These are phyloP conservation scores for Drosophila testacea DNA, from an alignment of 2,888 invertebrate species.

Conservation along the genomic window DNA sequence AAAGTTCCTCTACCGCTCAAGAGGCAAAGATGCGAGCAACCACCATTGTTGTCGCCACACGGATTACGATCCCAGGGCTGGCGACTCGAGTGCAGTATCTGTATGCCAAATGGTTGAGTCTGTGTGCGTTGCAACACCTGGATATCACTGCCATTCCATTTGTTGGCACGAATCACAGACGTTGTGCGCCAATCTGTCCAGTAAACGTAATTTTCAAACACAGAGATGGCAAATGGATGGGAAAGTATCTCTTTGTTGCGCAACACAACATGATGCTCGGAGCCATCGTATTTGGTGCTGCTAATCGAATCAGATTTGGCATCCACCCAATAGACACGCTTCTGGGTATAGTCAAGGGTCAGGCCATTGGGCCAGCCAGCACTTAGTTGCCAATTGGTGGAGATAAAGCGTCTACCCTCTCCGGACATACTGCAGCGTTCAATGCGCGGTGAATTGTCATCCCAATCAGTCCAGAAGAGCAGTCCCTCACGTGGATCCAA, in stretches of 20 bases:
- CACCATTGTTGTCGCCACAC: slow-evolving; percentile 90
- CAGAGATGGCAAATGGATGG: slow-evolving; percentile 95
- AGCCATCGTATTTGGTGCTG: slow-evolving; percentile 92
- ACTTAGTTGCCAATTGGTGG: slow-evolving; percentile 82
- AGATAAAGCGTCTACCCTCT: slow-evolving; percentile 87
- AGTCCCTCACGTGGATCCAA: slow-evolving; percentile 91
- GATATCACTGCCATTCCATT: slow-evolving; percentile 93
- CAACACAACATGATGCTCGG: slow-evolving; percentile 88
- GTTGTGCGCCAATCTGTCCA: slow-evolving; percentile 98
- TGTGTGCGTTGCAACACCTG: slow-evolving; percentile 92
- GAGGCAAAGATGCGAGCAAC: slow-evolving; percentile 93
- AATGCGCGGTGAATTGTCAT: slow-evolving; percentile 90
- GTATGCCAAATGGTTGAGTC: slow-evolving; percentile 96
- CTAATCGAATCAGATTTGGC: slow-evolving; percentile 96
- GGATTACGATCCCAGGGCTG: slow-evolving; percentile 89
- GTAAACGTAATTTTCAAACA: slow-evolving; percentile 94
- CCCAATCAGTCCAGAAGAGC: slow-evolving; percentile 96
- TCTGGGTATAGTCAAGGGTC: slow-evolving; percentile 90
- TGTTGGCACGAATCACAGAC: slow-evolving; percentile 94
- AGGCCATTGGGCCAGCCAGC: slow-evolving; percentile 95
- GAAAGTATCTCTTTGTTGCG: slow-evolving; percentile 91
- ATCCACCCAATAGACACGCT: slow-evolving; percentile 93
- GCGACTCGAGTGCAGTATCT: slow-evolving; percentile 91
- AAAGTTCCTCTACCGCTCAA: slow-evolving; percentile 88
- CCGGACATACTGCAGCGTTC: slow-evolving; percentile 94